A percentile compares a stretch with the other conserved stretches of the same genome.
Evolutionary conservation across 2,888 invertebrate genomes (phyloP).

Genomic region (Sarcophaga carnaria): DNA sequence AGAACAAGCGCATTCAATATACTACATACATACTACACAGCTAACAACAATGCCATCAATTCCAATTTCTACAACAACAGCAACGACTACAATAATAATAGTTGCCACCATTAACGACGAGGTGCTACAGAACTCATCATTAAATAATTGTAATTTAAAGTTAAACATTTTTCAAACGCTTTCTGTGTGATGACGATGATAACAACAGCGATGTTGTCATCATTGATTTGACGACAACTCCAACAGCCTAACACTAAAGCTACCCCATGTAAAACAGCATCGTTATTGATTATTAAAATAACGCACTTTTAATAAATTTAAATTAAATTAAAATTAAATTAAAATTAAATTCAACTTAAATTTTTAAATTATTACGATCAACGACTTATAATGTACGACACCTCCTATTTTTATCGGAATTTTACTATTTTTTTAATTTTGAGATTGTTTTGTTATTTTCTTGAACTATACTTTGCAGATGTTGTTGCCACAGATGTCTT

Average conservation of each 20-base stretch:
- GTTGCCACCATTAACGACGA: slow-evolving; percentile 59
- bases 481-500: too few relatives aligned
- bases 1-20: slow-evolving; percentile 65
- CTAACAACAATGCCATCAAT: slow-evolving; percentile 67
- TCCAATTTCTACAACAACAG: slow-evolving; percentile 48
- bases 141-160: slow-evolving; percentile 70
- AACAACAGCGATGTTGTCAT: slow-evolving; percentile 41
- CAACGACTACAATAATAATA: slow-evolving; percentile 15
- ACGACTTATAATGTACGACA: too few relatives aligned
- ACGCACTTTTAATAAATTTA: neutral
- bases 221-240: slow-evolving; percentile 40
- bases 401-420: too few relatives aligned
- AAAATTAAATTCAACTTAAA: too few relatives aligned
- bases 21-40: slow-evolving; percentile 64
- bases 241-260: neutral
- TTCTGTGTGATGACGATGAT: slow-evolving; percentile 32
- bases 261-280: neutral
- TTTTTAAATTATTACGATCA: too few relatives aligned
- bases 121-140: slow-evolving; percentile 70
- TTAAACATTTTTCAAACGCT: slow-evolving; percentile 60
- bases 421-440: too few relatives aligned
- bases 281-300: neutral
- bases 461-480: too few relatives aligned
- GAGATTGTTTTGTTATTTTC: too few relatives aligned
- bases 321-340: too few relatives aligned